Evolutionary conservation across 2,888 invertebrate species (phyloP).

Genomic region (Phania funesta): DNA sequence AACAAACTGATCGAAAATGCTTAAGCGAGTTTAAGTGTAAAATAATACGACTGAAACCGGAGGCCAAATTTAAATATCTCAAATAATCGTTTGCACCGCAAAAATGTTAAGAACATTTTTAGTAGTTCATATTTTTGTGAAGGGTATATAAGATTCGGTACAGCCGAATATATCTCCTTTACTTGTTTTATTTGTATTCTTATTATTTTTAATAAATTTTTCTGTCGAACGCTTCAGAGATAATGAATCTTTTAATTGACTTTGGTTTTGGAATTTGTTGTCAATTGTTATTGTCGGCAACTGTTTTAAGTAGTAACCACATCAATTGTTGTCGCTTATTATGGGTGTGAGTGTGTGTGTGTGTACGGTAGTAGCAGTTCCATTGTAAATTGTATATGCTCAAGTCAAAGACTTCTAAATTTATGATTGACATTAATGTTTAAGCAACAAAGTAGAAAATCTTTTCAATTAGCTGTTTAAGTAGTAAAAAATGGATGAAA

Average conservation of each 20-base stretch:
- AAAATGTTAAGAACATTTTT: no score
- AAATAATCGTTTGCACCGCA: no score
- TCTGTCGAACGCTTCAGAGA: constrained; percentile 10
- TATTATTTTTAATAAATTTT: neutral
- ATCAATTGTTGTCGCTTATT: constrained; percentile 44
- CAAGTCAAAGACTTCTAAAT: constrained; percentile 73
- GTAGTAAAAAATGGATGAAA: constrained; percentile 1
- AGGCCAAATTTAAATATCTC: no score
- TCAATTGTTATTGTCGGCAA: constrained; percentile 58
- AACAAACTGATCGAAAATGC: no score
- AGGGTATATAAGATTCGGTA: no score
- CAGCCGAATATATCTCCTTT: neutral
- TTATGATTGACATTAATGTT: constrained; percentile 77
- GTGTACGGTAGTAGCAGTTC: constrained; percentile 22
- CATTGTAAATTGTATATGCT: constrained; percentile 35
- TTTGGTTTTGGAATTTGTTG: constrained; percentile 48
- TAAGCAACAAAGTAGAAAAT: constrained; percentile 72
- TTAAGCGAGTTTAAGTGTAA: no score
- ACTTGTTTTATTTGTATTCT: neutral
- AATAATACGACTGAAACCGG: no score
- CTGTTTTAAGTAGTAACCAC: constrained; percentile 59
- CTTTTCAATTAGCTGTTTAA: constrained; percentile 75
- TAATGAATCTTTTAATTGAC: constrained; percentile 57
- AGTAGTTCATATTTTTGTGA: no score
- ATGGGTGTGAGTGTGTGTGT: constrained; percentile 26